Evolutionary conservation across 2,113 vertebrate species (phyloP), one percentile per base, ranked within the genome.

Genomic region (Entomyzon cyanotis): DNA sequence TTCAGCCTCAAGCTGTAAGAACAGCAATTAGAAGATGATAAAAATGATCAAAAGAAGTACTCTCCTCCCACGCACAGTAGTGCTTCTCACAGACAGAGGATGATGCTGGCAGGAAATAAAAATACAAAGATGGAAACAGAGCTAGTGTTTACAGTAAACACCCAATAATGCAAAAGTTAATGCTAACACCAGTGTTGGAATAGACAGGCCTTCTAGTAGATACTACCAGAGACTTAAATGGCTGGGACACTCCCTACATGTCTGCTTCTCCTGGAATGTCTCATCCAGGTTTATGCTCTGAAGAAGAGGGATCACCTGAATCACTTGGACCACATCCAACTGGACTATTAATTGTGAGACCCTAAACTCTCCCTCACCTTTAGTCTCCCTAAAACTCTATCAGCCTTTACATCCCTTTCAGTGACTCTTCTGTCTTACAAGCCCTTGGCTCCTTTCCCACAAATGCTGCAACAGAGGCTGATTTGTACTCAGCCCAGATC

Each of bases 41-140:
- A 92, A 96, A 56, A 62, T 6, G 16, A 93, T 94, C 79, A 90
- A 90, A 96, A 90, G n/a, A 89, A 90, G 24, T 69, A 39, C 55
- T 81, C 89, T 86, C 77, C 71, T 94, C 88, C 92, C 90, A 89
- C 35, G 0, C 50, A 37, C 10, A 67, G 30, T 5, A 74, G 33
- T 28, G 63, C 47, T 80, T 92, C 59, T 90, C 42, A 88, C 22
- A 88, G 68, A 80, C 46, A 90, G 10, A 69, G 55, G 71, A 90
- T 74, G 50, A 87, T 67, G 46, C 73, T 93, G 79, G 18, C 46
- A 93, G 55, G 46, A 77, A 87, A 92, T 28, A 71, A 87, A 86
- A 78, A 35, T 2, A 65, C 4, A 69, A 87, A 86, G 46, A 88
- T 47, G 35, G 71, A 84, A 92, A 80, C 3, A 23, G 79, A 67